phyloP scores from a whole-genome alignment of 2,797 vertebrate genomes.

The Lepilemur ruficaudatus region DNA sequence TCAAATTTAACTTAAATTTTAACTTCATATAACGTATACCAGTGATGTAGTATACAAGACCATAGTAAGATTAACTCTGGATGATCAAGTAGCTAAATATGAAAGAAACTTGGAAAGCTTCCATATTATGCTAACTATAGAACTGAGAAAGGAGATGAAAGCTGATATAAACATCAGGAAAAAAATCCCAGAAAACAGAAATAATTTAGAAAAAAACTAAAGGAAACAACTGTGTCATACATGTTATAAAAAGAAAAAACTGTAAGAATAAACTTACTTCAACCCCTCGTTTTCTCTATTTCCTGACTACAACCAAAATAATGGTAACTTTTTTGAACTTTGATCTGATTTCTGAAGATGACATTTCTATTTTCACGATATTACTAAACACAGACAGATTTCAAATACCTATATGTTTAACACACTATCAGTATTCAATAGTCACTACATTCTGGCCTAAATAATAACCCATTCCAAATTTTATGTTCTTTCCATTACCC shows the following conservation, averaged over 20 bases:
- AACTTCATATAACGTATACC: not conserved
- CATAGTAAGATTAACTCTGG: not conserved
- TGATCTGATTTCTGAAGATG: constrained; percentile 15
- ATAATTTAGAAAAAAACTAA: not conserved
- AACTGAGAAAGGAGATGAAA: not conserved
- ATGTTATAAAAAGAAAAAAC: not conserved
- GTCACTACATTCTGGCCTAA: not conserved
- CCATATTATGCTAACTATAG: not conserved
- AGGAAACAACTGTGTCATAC: not conserved
- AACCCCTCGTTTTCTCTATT: not conserved
- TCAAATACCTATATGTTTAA: not conserved
- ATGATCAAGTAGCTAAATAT: not conserved
- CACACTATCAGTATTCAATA: not conserved
- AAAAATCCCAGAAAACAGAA: not conserved
- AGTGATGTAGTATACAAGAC: not conserved
- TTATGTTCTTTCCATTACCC: not conserved
- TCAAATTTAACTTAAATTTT: constrained; percentile 37
- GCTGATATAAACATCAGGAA: not conserved
- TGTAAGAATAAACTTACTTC: not conserved
- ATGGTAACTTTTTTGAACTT: not conserved
- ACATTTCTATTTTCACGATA: constrained; percentile 12
- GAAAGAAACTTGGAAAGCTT: not conserved
- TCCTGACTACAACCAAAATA: not conserved
- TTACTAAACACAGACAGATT: not conserved
- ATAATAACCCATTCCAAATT: not conserved